Base-by-base conservation (phyloP, 2,113 vertebrate species). In the Haemorhous mexicanus region DNA sequence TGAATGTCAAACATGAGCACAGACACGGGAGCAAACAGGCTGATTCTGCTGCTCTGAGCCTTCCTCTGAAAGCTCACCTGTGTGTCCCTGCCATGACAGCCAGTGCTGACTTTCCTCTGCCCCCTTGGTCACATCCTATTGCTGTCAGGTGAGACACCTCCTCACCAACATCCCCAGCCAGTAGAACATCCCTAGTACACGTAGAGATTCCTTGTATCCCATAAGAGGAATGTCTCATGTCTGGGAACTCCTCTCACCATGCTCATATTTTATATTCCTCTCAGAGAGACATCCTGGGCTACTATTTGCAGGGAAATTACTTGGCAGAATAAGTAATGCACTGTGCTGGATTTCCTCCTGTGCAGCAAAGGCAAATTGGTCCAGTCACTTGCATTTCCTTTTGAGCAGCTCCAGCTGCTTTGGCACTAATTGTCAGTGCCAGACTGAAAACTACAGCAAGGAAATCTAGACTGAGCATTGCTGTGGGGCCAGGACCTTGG, bases 401-500 rank as follows among this genome's bases (percentile, higher is more conserved):
- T 87, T 3, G 16, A 84, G 72, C 58, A 77, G 72, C 62, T 79
- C 64, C 89, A 26, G 68, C 35, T 80, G 49, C 90, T 95, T 87
- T 83, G 92, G 93, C 90, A 87, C 66, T 58, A 20, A 76, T 64
- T 79, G 52, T 75, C 35, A 44, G 61, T 44, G 83, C 92, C 87
- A 89, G 87, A 47, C 79, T 76, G 79, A 86, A 94, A 86, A 68
- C 55, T 61, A 16, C 17, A 86, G 76, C 72, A 28, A 93, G 94
- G 97, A 97, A 96, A 83, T 96, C 35, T 17, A 80, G 67, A 28
- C 66, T 76, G 93, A 94, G 86, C 56, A 5, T 37, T 39, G 87
- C 92, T 37, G 39, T 32, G 78, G 77, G 94, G 93, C 84, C 93
- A 93, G 92, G 95, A 94, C 80, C 92, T 96, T 11, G 47, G 76